Evolutionary conservation across 2,888 invertebrate species (phyloP), one percentile per base, ranked within the genome.

Genomic region (Cerceris ruficornis): DNA sequence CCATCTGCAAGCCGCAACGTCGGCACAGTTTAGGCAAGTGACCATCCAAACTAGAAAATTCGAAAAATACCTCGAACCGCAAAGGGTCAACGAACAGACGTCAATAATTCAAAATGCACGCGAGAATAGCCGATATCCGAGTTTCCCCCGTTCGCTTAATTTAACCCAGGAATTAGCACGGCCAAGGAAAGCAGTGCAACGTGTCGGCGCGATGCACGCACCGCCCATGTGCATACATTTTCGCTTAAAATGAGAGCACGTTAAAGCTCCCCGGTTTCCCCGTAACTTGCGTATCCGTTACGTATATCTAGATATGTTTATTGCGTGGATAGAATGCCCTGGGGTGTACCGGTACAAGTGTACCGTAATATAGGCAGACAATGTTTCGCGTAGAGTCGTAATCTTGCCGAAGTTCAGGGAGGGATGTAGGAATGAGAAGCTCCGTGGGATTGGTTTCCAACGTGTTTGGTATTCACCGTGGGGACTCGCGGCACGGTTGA

Each of bases 391-490:
- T 68, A 67, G 77, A 69, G 66, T 72, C 76, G 75, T 82, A 84
- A 84, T 84, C 85, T 84, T 85, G 78, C 64, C 80, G 59, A 85
- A 84, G 81, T 84, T 84, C 67, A 67, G 70, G 14, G 61, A 42
- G 42, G 60, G 28, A 28, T 28, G 4, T 69, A 58, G 74, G 67
- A 65, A 82, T 65, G 85, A 67, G 75, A 75, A 84, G 82, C 80
- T 84, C 62, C 55, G 60, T 7, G n/a, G 80, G 69, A 82, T 82
- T 84, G 77, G 70, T 77, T 82, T 82, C 64, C 73, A 69, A 70
- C 75, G 73, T 60, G 59, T 67, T 72, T 49, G 54, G 72, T 66
- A 77, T 75, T 81, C 79, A 67, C 74, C 49, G 43, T 39, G 55
- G 64, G 49, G 59, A 60, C 64, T 59, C 55, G 46, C n/a, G 61